Conservation (phyloP, 2,797 vertebrate genomes). For the Lithobates pipiens region DNA sequence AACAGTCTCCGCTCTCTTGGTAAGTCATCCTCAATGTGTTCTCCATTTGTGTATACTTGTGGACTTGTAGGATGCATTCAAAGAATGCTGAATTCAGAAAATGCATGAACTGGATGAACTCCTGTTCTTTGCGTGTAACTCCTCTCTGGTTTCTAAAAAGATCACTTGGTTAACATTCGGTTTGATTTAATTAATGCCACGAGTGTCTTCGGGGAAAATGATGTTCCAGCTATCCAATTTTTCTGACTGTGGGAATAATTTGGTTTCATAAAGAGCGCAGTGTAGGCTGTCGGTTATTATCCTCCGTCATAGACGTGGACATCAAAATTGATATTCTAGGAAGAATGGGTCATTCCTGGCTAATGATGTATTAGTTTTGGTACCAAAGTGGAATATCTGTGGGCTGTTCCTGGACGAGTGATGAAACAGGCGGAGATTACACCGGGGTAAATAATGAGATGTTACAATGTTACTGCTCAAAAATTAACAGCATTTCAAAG, state of each 20-base stretch:
- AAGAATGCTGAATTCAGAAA: background rate
- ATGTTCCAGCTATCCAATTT: background rate
- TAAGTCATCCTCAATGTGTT: too few species aligned
- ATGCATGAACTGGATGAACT: slow-evolving; percentile 14
- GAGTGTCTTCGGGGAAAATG: background rate
- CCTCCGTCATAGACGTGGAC: background rate
- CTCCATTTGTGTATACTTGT: too few species aligned
- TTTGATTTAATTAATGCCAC: slow-evolving; percentile 18
- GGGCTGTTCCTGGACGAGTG: background rate
- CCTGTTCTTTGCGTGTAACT: background rate
- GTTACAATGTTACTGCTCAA: background rate
- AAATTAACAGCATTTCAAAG: background rate
- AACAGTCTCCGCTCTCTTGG: too few species aligned
- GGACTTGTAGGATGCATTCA: too few species aligned
- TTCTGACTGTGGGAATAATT: slow-evolving; percentile 4
- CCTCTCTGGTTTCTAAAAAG: background rate
- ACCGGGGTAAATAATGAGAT: slow-evolving; percentile 5
- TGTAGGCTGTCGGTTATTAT: background rate
- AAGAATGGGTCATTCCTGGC: background rate
- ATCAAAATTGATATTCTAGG: background rate
- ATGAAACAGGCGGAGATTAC: background rate
- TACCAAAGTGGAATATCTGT: slow-evolving; percentile 3
- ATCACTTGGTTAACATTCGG: slow-evolving; percentile 1
- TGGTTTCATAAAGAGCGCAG: background rate
- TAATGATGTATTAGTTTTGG: background rate